Evolutionary conservation across 2,888 invertebrate genomes (phyloP).

Genomic region (Micoletzkya japonica): DNA sequence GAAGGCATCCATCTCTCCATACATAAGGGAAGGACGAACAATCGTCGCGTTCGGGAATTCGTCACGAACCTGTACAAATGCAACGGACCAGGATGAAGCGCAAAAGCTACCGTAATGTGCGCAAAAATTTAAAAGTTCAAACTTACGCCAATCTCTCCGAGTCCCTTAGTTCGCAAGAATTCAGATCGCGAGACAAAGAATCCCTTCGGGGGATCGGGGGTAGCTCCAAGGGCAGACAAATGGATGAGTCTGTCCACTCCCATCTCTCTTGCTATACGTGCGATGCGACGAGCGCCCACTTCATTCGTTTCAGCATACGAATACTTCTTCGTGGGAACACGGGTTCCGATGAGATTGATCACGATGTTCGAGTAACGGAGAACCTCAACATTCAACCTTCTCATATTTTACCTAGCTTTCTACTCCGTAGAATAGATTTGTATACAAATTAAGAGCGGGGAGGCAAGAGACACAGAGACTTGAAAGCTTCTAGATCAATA

Average conservation of each 20-base stretch:
- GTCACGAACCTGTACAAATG: slow-evolving; percentile 72
- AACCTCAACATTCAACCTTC: slow-evolving; percentile 32
- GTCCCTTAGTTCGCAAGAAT: slow-evolving; percentile 76
- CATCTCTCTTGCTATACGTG: slow-evolving; percentile 74
- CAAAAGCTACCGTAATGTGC: not conserved
- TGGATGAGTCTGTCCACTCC: slow-evolving; percentile 92
- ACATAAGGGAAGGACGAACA: slow-evolving; percentile 87
- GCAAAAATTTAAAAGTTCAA: not conserved
- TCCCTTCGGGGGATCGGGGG: slow-evolving; percentile 74
- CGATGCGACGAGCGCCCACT: slow-evolving; percentile 80
- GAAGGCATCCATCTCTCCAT: slow-evolving; percentile 87
- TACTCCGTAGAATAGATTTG: too few relatives aligned
- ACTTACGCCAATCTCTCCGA: slow-evolving; percentile 78
- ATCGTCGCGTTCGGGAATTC: slow-evolving; percentile 95
- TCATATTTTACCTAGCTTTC: not conserved
- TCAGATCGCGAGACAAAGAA: slow-evolving; percentile 65
- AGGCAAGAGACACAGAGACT: too few relatives aligned
- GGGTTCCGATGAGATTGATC: slow-evolving; percentile 87
- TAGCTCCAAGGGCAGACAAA: slow-evolving; percentile 83
- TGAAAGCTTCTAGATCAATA: too few relatives aligned
- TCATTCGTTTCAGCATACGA: slow-evolving; percentile 84
- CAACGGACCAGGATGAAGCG: not conserved
- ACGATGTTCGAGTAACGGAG: slow-evolving; percentile 95
- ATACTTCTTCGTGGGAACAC: slow-evolving; percentile 89
- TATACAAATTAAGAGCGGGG: too few relatives aligned